Conservation (phyloP, 1,140 invertebrate genomes). For the Luehdorfia chinensis region DNA sequence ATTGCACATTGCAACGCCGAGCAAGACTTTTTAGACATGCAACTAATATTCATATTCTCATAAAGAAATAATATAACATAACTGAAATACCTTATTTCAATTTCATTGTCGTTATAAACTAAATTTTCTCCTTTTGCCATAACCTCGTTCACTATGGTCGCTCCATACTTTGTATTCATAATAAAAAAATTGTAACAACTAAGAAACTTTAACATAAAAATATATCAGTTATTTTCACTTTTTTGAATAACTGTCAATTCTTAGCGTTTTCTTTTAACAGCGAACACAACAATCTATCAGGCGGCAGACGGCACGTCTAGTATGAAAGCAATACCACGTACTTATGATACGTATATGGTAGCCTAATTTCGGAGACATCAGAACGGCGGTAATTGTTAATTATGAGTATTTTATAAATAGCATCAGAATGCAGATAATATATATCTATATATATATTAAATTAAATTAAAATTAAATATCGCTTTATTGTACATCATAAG, state of each 20-base stretch:
- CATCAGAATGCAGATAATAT: no score
- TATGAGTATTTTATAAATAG: no score
- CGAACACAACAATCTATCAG: neutral
- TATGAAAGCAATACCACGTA: constrained; percentile 7
- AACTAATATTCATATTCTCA: neutral
- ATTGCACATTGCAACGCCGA: constrained; percentile 26
- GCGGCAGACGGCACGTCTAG: constrained; percentile 7
- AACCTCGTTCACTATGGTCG: constrained; percentile 1
- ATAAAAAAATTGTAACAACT: neutral
- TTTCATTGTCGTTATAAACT: constrained; percentile 2
- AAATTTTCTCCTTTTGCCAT: neutral
- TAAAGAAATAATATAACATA: neutral
- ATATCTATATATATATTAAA: no score
- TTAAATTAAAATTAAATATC: no score
- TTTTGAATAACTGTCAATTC: neutral
- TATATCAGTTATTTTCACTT: neutral
- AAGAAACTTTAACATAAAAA: neutral
- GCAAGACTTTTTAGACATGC: neutral
- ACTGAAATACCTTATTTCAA: constrained; percentile 11
- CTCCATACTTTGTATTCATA: constrained; percentile 11
- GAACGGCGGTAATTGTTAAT: no score
- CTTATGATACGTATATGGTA: constrained; percentile 2
- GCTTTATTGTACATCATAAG: no score
- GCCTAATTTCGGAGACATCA: constrained; percentile 5
- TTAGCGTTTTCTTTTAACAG: neutral